Evolutionary conservation across 2,113 vertebrate species (phyloP).

Genomic region (Pleuronectes platessa): DNA sequence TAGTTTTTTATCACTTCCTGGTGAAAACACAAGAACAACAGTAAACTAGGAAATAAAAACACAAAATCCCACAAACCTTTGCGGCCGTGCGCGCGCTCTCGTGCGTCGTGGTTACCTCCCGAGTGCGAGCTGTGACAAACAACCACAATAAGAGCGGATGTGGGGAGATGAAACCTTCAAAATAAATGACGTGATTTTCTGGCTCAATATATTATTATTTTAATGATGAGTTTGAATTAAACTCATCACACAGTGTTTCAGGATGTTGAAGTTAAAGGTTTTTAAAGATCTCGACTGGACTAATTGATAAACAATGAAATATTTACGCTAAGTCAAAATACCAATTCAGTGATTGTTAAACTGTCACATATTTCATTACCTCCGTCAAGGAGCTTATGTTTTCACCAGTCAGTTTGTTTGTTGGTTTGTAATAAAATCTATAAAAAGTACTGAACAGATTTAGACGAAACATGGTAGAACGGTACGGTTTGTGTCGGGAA

Average conservation of each 20-base stretch:
- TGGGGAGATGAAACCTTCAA: constrained; percentile 4
- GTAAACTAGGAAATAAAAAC: not conserved
- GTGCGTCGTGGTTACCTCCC: constrained; percentile 25
- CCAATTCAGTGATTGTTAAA: no score
- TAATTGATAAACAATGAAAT: no score
- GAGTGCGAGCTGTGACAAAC: not conserved
- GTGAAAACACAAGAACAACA: not conserved
- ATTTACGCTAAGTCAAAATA: no score
- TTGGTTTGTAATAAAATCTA: no score
- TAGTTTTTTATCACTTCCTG: constrained; percentile 18
- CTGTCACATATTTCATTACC: no score
- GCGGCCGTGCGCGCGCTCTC: not conserved
- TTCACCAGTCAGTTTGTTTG: no score
- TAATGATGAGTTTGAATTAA: not conserved
- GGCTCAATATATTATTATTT: not conserved
- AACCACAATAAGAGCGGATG: constrained; percentile 9
- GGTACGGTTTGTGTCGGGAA: no score
- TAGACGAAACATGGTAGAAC: no score
- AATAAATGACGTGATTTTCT: constrained; percentile 28
- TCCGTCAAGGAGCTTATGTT: no score
- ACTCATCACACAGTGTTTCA: not conserved
- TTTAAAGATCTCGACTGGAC: no score
- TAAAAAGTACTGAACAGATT: no score
- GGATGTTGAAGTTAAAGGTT: no score
- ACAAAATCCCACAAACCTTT: constrained; percentile 46